These are phyloP conservation scores for Toxonevra muliebris DNA, from an alignment of 2,888 invertebrate genomes.

Conservation along the genomic window DNA sequence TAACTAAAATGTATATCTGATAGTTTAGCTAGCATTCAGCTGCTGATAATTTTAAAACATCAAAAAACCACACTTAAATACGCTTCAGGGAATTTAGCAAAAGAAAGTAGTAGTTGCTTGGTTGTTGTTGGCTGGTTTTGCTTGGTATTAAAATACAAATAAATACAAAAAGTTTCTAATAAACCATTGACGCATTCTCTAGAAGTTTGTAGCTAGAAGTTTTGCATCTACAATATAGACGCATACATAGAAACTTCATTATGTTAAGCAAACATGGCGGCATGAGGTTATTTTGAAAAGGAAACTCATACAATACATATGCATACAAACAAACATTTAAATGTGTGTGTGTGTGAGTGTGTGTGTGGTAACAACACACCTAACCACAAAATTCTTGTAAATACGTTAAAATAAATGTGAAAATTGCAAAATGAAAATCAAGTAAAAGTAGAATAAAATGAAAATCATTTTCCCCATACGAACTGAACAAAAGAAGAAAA, in stretches of 20 bases:
- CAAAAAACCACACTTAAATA: slow-evolving; percentile 50
- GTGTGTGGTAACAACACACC: not conserved
- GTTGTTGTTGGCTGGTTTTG: too few relatives aligned
- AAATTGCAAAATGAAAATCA: slow-evolving; percentile 36
- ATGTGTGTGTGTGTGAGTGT: slow-evolving; percentile 4
- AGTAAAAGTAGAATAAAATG: not conserved
- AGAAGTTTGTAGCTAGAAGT: slow-evolving; percentile 2
- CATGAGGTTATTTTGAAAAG: slow-evolving; percentile 20
- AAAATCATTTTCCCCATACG: not conserved
- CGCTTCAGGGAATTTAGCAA: slow-evolving; percentile 43
- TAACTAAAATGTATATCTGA: not conserved
- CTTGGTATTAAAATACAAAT: slow-evolving; percentile 26
- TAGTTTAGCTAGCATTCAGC: slow-evolving; percentile 1
- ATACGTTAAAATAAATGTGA: slow-evolving; percentile 53
- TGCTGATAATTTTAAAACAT: slow-evolving; percentile 37
- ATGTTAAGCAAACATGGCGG: slow-evolving; percentile 50
- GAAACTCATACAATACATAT: slow-evolving; percentile 2
- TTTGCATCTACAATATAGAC: not conserved
- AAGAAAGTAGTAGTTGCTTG: too few relatives aligned
- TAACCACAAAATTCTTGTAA: slow-evolving; percentile 45
- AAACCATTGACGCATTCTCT: slow-evolving; percentile 8
- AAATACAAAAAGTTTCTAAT: slow-evolving; percentile 32
- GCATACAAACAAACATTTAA: not conserved
- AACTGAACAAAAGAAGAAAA: not conserved
- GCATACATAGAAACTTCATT: slow-evolving; percentile 14